Evolutionary conservation across 2,888 invertebrate species (phyloP), one percentile per base, ranked within the genome.

Genomic region (Caenorhabditis japonica): DNA sequence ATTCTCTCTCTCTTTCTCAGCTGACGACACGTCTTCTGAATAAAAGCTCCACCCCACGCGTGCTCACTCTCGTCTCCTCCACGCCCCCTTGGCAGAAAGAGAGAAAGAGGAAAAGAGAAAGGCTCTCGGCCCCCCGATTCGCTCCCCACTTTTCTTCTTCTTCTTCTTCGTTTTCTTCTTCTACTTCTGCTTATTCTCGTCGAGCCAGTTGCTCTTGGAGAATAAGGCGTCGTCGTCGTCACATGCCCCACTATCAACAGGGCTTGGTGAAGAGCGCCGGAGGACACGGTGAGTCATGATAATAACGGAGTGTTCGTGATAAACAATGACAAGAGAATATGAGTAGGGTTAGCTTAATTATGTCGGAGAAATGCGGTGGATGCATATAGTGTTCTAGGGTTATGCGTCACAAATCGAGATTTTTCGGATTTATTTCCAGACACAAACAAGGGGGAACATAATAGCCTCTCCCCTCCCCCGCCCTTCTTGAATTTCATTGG

Each of bases 191-290:
- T 43, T 46, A 46, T 53, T 39, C 55, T 46, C 58, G 43, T 69
- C 39, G 43, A 43, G 38, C 47, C 52, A 47, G 52, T 44, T 34
- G 43, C 44, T 27, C 36, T 51, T 13, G 15, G 34, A 46, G 43
- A 41, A 36, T 49, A 25, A 15, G 33, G 33, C 52, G 59, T 59
- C 60, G 60, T 49, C 60, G 60, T 49, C 68, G 66, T 60, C 66
- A 73, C 68, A 68, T 66, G 73, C 66, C 52, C 66, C 51, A 58
- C 51, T 56, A 66, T 53, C 68, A 52, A 39, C 61, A 27, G 61
- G 60, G 52, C 52, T 47, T 43, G 60, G 59, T 51, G 66, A 49
- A 61, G 68, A 61, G 73, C 49, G 47, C 68, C 56, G 68, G 60
- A 52, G 68, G 60, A 52, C 66, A 68, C 51, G 73, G 68, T 68